Base-by-base conservation (phyloP, 2,888 invertebrate species). In the Melipona beecheii region DNA sequence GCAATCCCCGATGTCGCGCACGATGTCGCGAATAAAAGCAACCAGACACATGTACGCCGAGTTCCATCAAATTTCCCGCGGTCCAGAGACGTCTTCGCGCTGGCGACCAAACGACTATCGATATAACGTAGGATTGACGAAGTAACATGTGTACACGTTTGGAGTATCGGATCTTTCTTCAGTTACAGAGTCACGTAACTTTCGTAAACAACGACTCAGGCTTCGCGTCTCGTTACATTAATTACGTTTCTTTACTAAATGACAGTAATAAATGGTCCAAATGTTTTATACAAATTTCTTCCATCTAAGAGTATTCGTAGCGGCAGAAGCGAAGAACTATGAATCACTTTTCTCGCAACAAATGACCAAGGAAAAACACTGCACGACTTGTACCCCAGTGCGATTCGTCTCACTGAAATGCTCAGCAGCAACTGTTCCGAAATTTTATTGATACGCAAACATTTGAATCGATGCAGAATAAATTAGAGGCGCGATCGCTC, bases 61-160 rank as follows among this genome's bases (percentile, higher is more conserved):
- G 54, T 74, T 62, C 43, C 74, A 74, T 60, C 80, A 70, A 70
- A 80, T 80, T 64, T 80, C 65, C 64, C 58, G 56, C 36, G 76
- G 70, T 62, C 70, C 69, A 52, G 36, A 36, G 19, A 72, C 56
- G n/a, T 64, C 71, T 49, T 31, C 56, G 21, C 21, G 36, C 31
- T 17, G 13, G 31, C 11, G 24, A 72, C 68, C 58, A 60, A 60
- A 54, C 65, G 70, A 71, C 80, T 60, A 71, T 43, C 52, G 43
- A 49, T 36, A 13, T 68, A 49, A 43, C 43, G 11, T 11, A 43
- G 43, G 43, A 43, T 43, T 43, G 43, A 9, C 43, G 43, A 43
- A 43, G 43, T 9, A 52, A 58, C 49, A 17, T 62, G 69, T 52
- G 36, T 66, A 70, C 70, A 74, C n/a, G 68, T 9, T n/a, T 13